These are phyloP conservation scores for Piaya cayana DNA, from an alignment of 2,113 vertebrate species.

Conservation along the genomic window DNA sequence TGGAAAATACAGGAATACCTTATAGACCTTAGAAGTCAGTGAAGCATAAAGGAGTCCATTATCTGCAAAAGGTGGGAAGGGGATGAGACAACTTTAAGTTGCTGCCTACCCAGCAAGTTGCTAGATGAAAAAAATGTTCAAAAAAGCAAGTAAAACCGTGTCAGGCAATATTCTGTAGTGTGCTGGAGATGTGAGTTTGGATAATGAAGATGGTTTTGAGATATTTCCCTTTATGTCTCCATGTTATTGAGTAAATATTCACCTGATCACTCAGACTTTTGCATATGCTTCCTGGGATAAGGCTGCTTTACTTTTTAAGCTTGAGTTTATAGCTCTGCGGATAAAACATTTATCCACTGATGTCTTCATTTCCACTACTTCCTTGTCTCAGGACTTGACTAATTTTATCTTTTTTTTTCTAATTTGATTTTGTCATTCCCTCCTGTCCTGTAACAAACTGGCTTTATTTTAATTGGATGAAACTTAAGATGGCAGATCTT, in stretches of 20 bases:
- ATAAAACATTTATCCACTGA: not conserved
- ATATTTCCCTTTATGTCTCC: not conserved
- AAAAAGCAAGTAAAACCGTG: not conserved
- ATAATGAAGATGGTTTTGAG: accelerated
- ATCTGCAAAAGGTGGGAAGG: not conserved
- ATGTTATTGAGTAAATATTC: not conserved
- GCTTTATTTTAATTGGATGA: not conserved
- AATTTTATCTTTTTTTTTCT: not conserved
- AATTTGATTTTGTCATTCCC: not conserved
- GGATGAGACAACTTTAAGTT: not conserved
- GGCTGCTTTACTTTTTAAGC: not conserved
- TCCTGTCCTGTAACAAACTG: not conserved
- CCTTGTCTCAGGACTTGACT: not conserved
- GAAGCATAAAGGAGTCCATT: not conserved
- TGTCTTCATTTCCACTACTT: not conserved
- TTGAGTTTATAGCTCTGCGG: not conserved
- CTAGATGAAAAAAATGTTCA: not conserved
- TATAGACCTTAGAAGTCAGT: not conserved
- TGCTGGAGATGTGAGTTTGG: not conserved
- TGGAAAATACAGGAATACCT: not conserved
- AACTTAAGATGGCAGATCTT: not conserved
- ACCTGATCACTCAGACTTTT: not conserved
- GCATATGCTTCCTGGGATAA: not conserved
- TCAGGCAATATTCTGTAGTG: not conserved
- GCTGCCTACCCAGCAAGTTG: not conserved